Evolutionary conservation across 2,113 vertebrate species (phyloP).

Genomic region (Notothenia coriiceps): DNA sequence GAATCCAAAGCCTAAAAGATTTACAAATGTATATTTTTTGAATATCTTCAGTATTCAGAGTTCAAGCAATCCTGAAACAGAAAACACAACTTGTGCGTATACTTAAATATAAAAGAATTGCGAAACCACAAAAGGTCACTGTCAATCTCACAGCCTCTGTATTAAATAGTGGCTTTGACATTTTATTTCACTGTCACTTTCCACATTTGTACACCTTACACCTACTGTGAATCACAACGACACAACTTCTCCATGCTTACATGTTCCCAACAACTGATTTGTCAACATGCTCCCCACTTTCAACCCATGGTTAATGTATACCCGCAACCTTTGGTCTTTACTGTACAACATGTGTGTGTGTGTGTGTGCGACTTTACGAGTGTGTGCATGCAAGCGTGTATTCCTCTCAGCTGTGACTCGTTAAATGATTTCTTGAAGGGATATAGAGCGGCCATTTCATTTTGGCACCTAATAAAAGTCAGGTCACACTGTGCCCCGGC

Average conservation of each 20-base stretch:
- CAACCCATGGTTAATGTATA: not conserved
- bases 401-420: constrained; percentile 60
- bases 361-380: constrained; percentile 4
- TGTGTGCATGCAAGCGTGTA: constrained; percentile 54
- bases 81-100: not conserved
- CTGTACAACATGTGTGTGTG: not conserved
- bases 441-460: constrained; percentile 71
- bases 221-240: not conserved
- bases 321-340: constrained; percentile 31
- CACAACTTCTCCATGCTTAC: constrained; percentile 10
- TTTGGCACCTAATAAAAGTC: constrained; percentile 78
- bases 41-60: not conserved
- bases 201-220: not conserved
- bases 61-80: not conserved
- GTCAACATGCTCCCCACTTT: constrained; percentile 10
- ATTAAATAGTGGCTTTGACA: constrained; percentile 29
- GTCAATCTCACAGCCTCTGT: not conserved
- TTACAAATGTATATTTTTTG: not conserved
- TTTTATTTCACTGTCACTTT: constrained; percentile 12
- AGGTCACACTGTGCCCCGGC: constrained; percentile 70
- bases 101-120: not conserved
- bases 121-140: constrained; percentile 8
- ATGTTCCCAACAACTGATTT: constrained; percentile 15
- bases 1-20: not conserved
- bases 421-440: constrained; percentile 78